Base-by-base conservation (phyloP, 2,888 invertebrate species). In the Heliconius hortense region DNA sequence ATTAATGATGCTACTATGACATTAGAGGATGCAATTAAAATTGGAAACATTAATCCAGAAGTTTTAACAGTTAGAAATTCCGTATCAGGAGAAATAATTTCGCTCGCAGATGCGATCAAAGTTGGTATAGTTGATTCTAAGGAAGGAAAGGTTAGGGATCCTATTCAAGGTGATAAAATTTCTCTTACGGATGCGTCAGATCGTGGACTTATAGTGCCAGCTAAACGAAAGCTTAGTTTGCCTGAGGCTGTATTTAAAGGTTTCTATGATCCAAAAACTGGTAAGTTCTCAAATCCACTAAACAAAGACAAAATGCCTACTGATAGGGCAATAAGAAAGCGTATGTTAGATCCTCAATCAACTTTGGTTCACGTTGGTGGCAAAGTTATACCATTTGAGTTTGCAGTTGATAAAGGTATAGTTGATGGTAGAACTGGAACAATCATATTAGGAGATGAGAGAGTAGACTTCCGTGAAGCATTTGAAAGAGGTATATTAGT, bases 201-300 rank as follows among this genome's bases (percentile, higher is more conserved):
- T 82, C 95, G 96, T 73, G 97, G 98, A 39, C 92, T 98, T 48
- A 95, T 98, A 72, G 95, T 98, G 10, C 97, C 97, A 13, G 96
- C 97, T 62, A 97, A 97, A 86, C 96, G 96, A 73, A 97, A 97
- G 87, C 96, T 97, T 79, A 97, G 97, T 77, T 93, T 98, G 43
- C 97, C 97, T 0, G 98, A 98, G 91, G 98, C 98, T 2, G 96
- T 98, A n/a, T 97, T 97, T 84, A 97, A 97, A 90, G 98, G 98
- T n/a, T 95, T 97, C 79, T 98, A 98, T 85, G 97, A 98, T 92
- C 96, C 97, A 0, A 95, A 96, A 82, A 96, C 97, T 56, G 98
- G 98, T 68, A 96, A 97, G 84, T 97, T 98, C 85, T 96, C 96
- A 59, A 97, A 97, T 86, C 96, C 97, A 4, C 95, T 96, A 83